These are phyloP conservation scores for Nothocercus nigrocapillus DNA, from an alignment of 2,113 vertebrate species.

Conservation along the genomic window DNA sequence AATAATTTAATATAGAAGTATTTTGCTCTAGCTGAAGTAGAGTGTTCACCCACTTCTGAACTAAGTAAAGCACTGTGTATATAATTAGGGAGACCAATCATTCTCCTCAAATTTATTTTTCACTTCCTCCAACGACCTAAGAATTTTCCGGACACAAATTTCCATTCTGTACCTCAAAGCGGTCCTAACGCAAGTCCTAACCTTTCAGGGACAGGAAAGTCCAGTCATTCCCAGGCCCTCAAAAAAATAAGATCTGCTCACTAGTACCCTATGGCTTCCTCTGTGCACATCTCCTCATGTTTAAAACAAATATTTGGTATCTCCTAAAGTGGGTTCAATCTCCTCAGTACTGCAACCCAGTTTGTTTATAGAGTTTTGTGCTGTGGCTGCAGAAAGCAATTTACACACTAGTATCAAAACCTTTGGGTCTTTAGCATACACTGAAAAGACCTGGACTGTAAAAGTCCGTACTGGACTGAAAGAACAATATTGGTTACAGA, in stretches of 20 bases:
- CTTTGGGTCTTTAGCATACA: not conserved
- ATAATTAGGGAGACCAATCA: slow-evolving; percentile 25
- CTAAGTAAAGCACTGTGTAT: slow-evolving; percentile 27
- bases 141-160: not conserved
- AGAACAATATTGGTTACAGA: not conserved
- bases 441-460: not conserved
- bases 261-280: not conserved
- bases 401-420: not conserved
- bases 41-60: not conserved
- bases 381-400: not conserved
- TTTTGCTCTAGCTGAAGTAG: not conserved
- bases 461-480: not conserved
- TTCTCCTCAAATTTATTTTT: slow-evolving; percentile 37
- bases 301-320: not conserved
- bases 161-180: not conserved
- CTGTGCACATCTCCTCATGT: not conserved
- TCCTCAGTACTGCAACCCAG: not conserved
- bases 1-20: slow-evolving; percentile 20
- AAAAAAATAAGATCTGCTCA: not conserved
- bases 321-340: not conserved
- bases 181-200: not conserved
- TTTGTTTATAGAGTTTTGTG: not conserved
- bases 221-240: not conserved
- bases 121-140: not conserved
- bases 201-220: not conserved